Percentiles rank a stretch among this genome's conserved stretches.
Evolutionary conservation across 2,113 vertebrate species (phyloP).

Genomic region (Mobula birostris): DNA sequence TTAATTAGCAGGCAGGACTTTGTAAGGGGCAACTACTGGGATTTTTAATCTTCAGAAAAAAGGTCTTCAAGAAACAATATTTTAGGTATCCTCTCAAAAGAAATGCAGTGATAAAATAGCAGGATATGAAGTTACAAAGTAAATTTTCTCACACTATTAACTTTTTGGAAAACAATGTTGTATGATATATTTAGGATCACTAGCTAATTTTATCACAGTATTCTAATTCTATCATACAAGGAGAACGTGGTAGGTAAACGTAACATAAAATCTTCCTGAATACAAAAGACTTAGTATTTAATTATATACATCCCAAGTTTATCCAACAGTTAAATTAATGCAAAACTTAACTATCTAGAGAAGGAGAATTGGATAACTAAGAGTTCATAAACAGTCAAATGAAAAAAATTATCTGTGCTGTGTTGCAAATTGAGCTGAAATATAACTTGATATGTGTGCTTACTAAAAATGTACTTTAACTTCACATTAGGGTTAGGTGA

Average conservation of each 20-base stretch:
- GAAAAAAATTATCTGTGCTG: too few species aligned
- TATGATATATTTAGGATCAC: not conserved
- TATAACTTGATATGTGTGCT: not conserved
- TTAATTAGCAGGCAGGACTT: not conserved
- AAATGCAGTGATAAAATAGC: not conserved
- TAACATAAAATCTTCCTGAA: not conserved
- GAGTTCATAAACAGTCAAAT: not conserved
- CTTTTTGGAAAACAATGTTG: not conserved
- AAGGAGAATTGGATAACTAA: not conserved
- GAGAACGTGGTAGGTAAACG: not conserved
- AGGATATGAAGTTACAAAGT: not conserved
- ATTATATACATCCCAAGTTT: not conserved
- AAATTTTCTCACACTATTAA: not conserved
- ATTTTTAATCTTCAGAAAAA: not conserved
- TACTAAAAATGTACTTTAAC: not conserved
- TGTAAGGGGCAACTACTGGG: not conserved
- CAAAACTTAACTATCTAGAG: not conserved
- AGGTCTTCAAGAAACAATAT: not conserved
- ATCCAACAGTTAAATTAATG: not conserved
- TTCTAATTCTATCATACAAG: not conserved
- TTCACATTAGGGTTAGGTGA: not conserved
- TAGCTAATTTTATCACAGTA: not conserved
- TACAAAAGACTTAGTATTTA: not conserved
- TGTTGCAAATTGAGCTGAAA: too few species aligned
- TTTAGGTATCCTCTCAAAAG: not conserved